Evolutionary conservation across 2,888 invertebrate species (phyloP).

Genomic region (Netelia virgata): DNA sequence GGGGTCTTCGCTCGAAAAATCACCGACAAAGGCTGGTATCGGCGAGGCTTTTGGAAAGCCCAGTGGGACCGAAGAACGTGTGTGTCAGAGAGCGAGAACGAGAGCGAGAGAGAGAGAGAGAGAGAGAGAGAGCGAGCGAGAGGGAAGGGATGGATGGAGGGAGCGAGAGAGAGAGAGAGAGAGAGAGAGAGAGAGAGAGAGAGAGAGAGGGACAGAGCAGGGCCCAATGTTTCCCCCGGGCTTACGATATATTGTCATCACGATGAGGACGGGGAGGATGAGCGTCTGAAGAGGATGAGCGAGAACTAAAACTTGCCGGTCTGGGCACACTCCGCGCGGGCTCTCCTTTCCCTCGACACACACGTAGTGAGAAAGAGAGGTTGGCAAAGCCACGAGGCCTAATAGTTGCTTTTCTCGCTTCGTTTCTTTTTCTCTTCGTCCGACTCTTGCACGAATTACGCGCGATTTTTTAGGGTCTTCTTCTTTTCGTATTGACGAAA

Average conservation of each 20-base stretch:
- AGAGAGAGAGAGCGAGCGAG: slow-evolving; percentile 13
- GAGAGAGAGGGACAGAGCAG: neutral
- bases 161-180: slow-evolving; percentile 10
- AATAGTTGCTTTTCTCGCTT: slow-evolving; percentile 10
- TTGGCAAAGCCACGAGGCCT: neutral
- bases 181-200: slow-evolving; percentile 59
- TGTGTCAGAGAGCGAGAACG: too few relatives aligned
- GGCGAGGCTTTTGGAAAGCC: slow-evolving; percentile 74
- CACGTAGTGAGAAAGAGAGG: slow-evolving; percentile 2
- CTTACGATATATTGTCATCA: slow-evolving; percentile 75
- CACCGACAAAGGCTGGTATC: slow-evolving; percentile 79
- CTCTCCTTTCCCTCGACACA: slow-evolving; percentile 34
- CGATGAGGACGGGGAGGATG: slow-evolving; percentile 59
- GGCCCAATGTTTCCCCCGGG: slow-evolving; percentile 76
- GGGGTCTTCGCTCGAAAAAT: slow-evolving; percentile 74
- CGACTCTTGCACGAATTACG: slow-evolving; percentile 6
- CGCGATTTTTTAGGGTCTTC: too few relatives aligned
- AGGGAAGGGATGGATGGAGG: too few relatives aligned
- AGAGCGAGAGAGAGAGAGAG: slow-evolving; percentile 23
- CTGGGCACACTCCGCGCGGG: slow-evolving; percentile 21
- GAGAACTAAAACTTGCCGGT: slow-evolving; percentile 37
- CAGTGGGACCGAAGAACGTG: slow-evolving; percentile 71
- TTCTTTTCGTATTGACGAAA: too few relatives aligned
- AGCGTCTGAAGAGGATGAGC: slow-evolving; percentile 24
- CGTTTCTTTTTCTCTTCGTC: neutral